Evolutionary conservation across 2,888 invertebrate species (phyloP).

Genomic region (Sipha maydis): DNA sequence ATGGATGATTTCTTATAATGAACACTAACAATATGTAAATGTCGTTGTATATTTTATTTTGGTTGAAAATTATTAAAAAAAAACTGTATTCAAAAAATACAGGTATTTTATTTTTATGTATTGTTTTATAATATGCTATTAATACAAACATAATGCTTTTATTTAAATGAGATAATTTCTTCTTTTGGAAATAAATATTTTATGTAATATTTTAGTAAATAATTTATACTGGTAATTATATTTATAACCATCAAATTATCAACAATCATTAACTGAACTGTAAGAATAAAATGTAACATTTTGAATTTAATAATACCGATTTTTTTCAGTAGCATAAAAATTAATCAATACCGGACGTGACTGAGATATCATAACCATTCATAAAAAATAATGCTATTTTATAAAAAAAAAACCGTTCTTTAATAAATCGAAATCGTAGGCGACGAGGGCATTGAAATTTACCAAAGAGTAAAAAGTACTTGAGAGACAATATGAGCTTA

Average conservation of each 20-base stretch:
- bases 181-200: background rate
- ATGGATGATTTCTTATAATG: conserved; percentile 57
- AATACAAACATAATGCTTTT: background rate
- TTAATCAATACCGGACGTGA: background rate
- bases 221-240: background rate
- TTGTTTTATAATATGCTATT: background rate
- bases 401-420: background rate
- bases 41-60: conserved; percentile 28
- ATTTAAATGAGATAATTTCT: background rate
- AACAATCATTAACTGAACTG: background rate
- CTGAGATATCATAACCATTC: background rate
- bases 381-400: background rate
- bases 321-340: background rate
- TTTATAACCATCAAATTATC: too few relatives aligned
- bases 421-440: background rate
- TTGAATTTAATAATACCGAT: background rate
- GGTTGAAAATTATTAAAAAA: conserved; percentile 24
- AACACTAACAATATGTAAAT: conserved; percentile 36
- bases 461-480: background rate
- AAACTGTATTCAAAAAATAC: background rate
- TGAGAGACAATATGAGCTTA: background rate
- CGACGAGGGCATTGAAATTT: background rate
- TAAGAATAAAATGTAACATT: background rate
- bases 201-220: background rate
- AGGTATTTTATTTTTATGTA: conserved; percentile 45